These are phyloP conservation scores for Sinodicranocentrus sp. DNA, from an alignment of 2,888 invertebrate genomes.

Conservation along the genomic window DNA sequence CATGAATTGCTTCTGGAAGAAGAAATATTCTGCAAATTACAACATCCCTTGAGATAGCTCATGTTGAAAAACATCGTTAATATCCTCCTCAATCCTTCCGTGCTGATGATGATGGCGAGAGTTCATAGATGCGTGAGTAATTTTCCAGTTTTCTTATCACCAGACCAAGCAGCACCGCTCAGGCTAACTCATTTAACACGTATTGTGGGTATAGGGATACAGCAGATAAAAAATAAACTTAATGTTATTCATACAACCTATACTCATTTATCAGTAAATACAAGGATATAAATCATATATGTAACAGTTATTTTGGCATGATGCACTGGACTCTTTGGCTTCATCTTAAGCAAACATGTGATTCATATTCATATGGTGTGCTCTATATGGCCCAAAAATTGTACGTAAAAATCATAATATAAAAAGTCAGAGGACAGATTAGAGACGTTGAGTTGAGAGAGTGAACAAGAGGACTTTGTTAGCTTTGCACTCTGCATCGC, in stretches of 20 bases:
- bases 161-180: background rate
- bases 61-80: too few relatives aligned
- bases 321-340: background rate
- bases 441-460: background rate
- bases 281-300: too few relatives aligned
- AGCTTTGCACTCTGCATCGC: background rate
- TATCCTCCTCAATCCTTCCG: background rate
- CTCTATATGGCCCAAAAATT: background rate
- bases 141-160: conserved; percentile 25
- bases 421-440: conserved; percentile 1
- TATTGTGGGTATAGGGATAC: background rate
- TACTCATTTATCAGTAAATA: too few relatives aligned
- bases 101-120: background rate
- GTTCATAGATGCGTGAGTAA: conserved; percentile 13
- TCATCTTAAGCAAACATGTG: conserved; percentile 11
- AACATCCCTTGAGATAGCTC: too few relatives aligned
- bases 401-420: background rate
- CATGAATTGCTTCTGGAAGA: too few relatives aligned
- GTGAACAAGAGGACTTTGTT: conserved; percentile 12
- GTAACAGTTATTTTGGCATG: background rate
- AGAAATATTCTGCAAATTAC: too few relatives aligned
- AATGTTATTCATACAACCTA: background rate
- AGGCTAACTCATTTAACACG: conserved; percentile 22
- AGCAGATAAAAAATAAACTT: background rate
- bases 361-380: conserved; percentile 23